Conservation (phyloP, 2,113 vertebrate species). For the Catharus fuscescens region DNA sequence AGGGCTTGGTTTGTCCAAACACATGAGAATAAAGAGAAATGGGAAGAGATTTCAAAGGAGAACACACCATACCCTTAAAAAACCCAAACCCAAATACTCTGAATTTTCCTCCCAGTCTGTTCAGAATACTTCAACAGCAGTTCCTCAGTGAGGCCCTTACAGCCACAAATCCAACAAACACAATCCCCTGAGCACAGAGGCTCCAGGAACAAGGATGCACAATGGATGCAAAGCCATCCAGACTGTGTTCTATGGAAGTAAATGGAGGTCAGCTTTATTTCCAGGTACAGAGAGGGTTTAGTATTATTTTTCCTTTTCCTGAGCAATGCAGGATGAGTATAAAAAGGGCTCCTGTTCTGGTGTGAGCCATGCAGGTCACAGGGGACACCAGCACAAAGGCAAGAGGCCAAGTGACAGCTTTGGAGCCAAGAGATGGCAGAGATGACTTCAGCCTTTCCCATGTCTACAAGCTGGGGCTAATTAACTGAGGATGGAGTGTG, state of each 20-base stretch:
- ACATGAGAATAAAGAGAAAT: neutral
- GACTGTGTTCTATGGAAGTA: fast-evolving
- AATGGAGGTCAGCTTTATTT: neutral
- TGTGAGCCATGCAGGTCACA: neutral
- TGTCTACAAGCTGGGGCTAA: neutral
- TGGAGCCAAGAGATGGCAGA: neutral
- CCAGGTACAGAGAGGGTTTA: neutral
- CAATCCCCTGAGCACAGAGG: neutral
- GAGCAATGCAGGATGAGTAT: neutral
- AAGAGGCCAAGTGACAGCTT: neutral
- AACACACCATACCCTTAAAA: neutral
- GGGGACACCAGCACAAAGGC: neutral
- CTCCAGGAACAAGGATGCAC: neutral
- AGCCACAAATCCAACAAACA: neutral
- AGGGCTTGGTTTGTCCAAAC: fast-evolving
- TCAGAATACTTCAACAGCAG: neutral
- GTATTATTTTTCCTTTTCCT: neutral
- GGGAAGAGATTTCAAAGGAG: neutral
- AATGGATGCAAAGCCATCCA: neutral
- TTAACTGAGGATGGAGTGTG: neutral
- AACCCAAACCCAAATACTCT: neutral
- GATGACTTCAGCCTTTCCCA: neutral
- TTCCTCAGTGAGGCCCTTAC: neutral
- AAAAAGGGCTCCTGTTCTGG: neutral
- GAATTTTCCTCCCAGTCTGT: neutral